phyloP scores from a whole-genome alignment of 2,888 invertebrate genomes.

The Anarsia innoxiella region DNA sequence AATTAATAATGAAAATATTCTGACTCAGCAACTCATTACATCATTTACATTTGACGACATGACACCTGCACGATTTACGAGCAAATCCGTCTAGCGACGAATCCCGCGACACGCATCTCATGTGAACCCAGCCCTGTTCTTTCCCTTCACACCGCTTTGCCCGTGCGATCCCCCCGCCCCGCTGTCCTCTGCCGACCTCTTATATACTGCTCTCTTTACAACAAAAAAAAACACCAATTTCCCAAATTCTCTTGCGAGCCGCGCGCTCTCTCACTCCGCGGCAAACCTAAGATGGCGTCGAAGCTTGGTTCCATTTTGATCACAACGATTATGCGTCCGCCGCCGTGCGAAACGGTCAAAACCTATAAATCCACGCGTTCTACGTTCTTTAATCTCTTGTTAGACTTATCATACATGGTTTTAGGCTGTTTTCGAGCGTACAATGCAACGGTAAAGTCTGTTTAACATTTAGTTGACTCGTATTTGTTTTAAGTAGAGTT shows the following conservation, averaged over 20 bases:
- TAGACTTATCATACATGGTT: slow-evolving; percentile 67
- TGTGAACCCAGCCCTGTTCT: slow-evolving; percentile 47
- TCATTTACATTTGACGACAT: too few relatives aligned
- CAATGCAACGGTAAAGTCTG: slow-evolving; percentile 49
- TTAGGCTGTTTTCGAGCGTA: slow-evolving; percentile 69
- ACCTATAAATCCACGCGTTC: slow-evolving; percentile 46
- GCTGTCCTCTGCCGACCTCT: slow-evolving; percentile 68
- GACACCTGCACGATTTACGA: slow-evolving; percentile 3
- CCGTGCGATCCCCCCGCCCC: slow-evolving; percentile 53
- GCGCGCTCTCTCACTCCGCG: slow-evolving; percentile 66
- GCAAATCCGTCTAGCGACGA: slow-evolving; percentile 31
- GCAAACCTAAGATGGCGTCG: slow-evolving; percentile 71
- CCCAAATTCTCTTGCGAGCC: slow-evolving; percentile 72
- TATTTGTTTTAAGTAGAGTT: not conserved
- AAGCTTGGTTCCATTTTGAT: slow-evolving; percentile 69
- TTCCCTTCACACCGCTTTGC: slow-evolving; percentile 74
- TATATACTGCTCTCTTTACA: slow-evolving; percentile 74
- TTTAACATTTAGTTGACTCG: slow-evolving; percentile 11
- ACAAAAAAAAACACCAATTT: slow-evolving; percentile 74
- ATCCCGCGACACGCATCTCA: slow-evolving; percentile 31
- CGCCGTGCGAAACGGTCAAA: slow-evolving; percentile 54
- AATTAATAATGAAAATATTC: too few relatives aligned
- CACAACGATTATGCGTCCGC: slow-evolving; percentile 67
- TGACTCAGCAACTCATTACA: too few relatives aligned
- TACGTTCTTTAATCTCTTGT: slow-evolving; percentile 19